Percentiles rank a stretch among this genome's conserved stretches.
These are phyloP conservation scores for Drosophila barbarae DNA, from an alignment of 2,888 invertebrate species.

Conservation along the genomic window DNA sequence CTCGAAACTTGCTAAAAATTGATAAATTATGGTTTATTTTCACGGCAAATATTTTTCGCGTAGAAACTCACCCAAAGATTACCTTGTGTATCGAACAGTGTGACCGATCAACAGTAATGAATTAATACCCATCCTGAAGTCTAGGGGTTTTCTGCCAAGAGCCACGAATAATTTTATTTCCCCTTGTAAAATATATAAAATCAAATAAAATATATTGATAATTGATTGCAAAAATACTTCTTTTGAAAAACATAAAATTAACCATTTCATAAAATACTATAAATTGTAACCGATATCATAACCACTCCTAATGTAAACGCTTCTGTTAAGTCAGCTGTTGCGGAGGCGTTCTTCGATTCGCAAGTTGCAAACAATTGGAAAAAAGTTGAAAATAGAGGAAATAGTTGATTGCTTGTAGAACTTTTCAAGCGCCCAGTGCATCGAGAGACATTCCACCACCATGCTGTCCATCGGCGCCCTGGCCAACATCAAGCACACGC, in stretches of 20 bases:
- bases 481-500: constrained; percentile 84
- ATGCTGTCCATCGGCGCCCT: constrained; percentile 78
- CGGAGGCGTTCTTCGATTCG: constrained; percentile 59
- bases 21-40: constrained; percentile 23
- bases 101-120: constrained; percentile 29
- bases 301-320: not conserved
- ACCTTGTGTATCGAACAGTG: constrained; percentile 49
- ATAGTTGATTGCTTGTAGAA: constrained; percentile 9
- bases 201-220: too few species aligned
- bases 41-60: constrained; percentile 26
- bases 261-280: too few species aligned
- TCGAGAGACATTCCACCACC: constrained; percentile 42
- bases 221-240: too few species aligned
- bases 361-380: constrained; percentile 53
- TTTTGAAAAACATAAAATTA: too few species aligned
- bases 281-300: too few species aligned
- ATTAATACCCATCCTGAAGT: not conserved
- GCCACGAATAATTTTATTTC: too few species aligned
- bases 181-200: too few species aligned
- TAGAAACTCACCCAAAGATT: constrained; percentile 49
- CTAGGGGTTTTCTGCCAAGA: not conserved
- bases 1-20: constrained; percentile 40
- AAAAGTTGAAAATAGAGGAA: constrained; percentile 13
- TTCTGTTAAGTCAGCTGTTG: constrained; percentile 55
- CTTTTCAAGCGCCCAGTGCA: constrained; percentile 1